These are phyloP conservation scores for Drosophila paramelanica DNA, from an alignment of 2,888 invertebrate genomes.

Conservation along the genomic window DNA sequence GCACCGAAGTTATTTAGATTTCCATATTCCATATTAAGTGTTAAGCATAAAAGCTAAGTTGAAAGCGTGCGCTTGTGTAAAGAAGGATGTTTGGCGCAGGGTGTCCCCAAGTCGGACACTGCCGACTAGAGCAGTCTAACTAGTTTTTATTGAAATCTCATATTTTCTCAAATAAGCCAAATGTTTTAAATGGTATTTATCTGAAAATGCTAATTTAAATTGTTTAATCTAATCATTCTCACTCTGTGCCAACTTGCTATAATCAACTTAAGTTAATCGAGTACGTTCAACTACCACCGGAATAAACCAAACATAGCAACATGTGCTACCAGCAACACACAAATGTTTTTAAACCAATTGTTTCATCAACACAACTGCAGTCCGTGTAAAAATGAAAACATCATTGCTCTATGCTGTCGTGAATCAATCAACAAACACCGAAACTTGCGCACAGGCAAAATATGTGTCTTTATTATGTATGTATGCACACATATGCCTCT, in stretches of 20 bases:
- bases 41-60: too few relatives aligned
- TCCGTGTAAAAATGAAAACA: constrained; percentile 59
- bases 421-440: constrained; percentile 42
- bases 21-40: too few relatives aligned
- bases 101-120: too few relatives aligned
- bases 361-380: constrained; percentile 52
- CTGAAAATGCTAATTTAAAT: background rate
- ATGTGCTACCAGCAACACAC: background rate
- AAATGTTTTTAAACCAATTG: constrained; percentile 71
- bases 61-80: too few relatives aligned
- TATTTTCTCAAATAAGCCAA: too few relatives aligned
- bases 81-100: too few relatives aligned
- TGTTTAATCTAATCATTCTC: background rate
- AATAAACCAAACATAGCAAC: background rate
- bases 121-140: too few relatives aligned
- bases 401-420: constrained; percentile 27
- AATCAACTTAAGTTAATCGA: constrained; percentile 64
- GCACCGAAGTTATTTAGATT: too few relatives aligned
- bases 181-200: too few relatives aligned
- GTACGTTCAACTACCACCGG: constrained; percentile 18
- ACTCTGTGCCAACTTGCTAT: constrained; percentile 53
- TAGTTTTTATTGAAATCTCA: too few relatives aligned
- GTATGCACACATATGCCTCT: background rate
- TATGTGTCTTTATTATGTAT: background rate
- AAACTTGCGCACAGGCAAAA: background rate